Conservation (phyloP, 2,113 vertebrate genomes). For the Aspidoscelis tigris region DNA sequence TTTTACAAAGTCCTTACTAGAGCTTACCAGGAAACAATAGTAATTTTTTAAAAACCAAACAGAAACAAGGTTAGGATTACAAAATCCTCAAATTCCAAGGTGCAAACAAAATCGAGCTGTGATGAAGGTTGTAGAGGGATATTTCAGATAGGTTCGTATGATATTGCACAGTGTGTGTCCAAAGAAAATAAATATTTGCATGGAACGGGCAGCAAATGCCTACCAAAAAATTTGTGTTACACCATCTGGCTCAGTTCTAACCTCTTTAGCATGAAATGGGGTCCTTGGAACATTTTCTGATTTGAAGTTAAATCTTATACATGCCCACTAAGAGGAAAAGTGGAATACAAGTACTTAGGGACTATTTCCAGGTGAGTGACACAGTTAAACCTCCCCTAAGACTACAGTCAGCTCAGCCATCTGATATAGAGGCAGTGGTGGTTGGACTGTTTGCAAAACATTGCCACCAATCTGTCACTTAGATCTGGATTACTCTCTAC, state of each 20-base stretch:
- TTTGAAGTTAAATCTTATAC: not conserved
- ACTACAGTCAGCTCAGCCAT: too few relatives aligned
- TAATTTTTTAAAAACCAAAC: not conserved
- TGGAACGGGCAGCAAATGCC: not conserved
- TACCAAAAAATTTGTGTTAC: not conserved
- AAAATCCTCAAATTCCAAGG: not conserved
- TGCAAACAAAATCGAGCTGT: not conserved
- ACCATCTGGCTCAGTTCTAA: not conserved
- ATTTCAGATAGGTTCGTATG: not conserved
- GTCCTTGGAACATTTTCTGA: not conserved
- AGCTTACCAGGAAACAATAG: slow-evolving; percentile 1
- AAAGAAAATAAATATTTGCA: not conserved
- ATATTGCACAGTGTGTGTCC: not conserved
- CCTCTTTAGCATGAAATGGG: not conserved
- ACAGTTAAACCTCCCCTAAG: too few relatives aligned
- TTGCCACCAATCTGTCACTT: not conserved
- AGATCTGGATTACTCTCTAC: too few relatives aligned
- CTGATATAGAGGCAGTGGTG: not conserved
- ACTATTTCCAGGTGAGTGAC: not conserved
- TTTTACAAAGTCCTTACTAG: slow-evolving; percentile 5
- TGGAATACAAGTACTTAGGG: not conserved
- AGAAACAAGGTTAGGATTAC: not conserved
- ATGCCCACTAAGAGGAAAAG: not conserved
- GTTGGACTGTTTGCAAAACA: not conserved
- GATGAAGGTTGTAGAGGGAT: not conserved